Evolutionary conservation across 2,888 invertebrate genomes (phyloP), one percentile per base, ranked within the genome.

Genomic region (Vandiemenella viatica): DNA sequence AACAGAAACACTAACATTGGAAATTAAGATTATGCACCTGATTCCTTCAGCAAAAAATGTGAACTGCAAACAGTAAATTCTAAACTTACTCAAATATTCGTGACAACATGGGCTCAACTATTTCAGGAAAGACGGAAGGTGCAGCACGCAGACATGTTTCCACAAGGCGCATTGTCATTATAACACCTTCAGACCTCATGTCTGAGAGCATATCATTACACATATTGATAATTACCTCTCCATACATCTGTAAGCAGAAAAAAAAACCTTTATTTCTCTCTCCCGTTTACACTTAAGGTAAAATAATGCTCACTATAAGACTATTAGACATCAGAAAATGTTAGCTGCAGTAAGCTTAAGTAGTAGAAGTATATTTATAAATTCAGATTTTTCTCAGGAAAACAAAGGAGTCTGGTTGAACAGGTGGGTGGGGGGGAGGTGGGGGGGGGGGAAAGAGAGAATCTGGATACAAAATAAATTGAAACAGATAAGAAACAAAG

Each of bases 121-220:
- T 71, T 44, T 80, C 76, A 53, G 83, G 75, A n/a, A 86, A 81
- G 59, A 83, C 77, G 0, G 73, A 71, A 3, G 85, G 83, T 23
- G 77, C 75, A 4, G 83, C 80, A 59, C 81, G 77, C 43, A 93
- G 69, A 60, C 84, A 83, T 16, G 80, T 76, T 61, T 86, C 85
- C 26, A 85, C 71, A n/a, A 83, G 67, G 60, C 82, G 76, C 62
- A 88, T 69, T 41, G 87, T 76, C 51, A 82, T 74, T 10, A 84
- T 73, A 46, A 80, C 70, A 23, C 82, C 86, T 60, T 86, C 84
- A 3, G 75, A 68, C 50, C 79, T 72, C 70, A 92, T 76, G 63
- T 95, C 92, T 16, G 77, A 73, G 55, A 92, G 69, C 65, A 90
- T 71, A 47, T 78, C 77, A 55, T 78, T 77, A 52, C 89, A 73